These are phyloP conservation scores for Myiopsitta monachus DNA, from an alignment of 2,113 vertebrate genomes.

Conservation along the genomic window DNA sequence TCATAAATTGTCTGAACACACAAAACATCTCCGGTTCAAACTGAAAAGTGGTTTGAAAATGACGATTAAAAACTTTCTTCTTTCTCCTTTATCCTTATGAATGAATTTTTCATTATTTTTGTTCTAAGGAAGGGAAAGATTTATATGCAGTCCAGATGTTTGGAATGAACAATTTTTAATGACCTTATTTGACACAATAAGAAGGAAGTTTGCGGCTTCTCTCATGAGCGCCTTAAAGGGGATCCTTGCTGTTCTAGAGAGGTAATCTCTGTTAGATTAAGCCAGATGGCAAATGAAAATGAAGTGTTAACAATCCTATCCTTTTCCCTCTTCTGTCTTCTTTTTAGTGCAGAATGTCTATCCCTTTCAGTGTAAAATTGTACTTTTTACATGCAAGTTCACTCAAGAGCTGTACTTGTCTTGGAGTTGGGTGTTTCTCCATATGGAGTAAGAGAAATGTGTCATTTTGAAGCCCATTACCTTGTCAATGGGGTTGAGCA, in stretches of 20 bases:
- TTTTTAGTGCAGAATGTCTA: neutral
- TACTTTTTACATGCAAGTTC: neutral
- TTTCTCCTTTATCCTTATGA: neutral
- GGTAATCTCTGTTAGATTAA: neutral
- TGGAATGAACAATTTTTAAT: neutral
- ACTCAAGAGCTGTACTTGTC: neutral
- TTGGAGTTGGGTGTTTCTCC: neutral
- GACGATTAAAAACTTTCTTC: neutral
- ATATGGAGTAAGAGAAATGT: neutral
- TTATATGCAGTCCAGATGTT: neutral
- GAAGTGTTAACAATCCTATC: neutral
- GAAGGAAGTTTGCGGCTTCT: neutral
- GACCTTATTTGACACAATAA: neutral
- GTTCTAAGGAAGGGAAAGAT: neutral
- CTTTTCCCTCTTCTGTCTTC: neutral
- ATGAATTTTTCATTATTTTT: neutral
- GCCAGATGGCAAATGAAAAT: conserved; percentile 34
- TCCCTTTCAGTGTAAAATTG: neutral
- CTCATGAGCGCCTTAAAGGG: neutral
- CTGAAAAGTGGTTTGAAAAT: neutral
- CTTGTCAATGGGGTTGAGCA: accelerated
- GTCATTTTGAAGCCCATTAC: neutral
- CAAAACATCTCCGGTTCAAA: neutral
- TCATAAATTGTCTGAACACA: neutral
- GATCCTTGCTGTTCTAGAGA: neutral